A percentile compares a stretch with the other conserved stretches of the same genome.
Conservation (phyloP, 1,140 invertebrate genomes). For the Mamestra configurata region DNA sequence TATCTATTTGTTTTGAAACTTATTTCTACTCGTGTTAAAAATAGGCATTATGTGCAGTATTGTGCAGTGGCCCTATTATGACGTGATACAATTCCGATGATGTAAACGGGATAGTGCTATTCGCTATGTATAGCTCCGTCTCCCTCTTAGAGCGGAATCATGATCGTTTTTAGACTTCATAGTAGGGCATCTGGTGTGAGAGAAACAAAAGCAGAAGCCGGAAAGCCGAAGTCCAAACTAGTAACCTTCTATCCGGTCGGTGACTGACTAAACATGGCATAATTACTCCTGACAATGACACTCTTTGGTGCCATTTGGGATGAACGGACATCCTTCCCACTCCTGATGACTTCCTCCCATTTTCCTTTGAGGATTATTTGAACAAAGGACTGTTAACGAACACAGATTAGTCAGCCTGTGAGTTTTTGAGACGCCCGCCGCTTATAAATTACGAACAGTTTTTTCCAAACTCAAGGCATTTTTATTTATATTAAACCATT, state of each 20-base stretch:
- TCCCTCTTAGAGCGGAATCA: too few species aligned
- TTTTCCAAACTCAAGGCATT: too few species aligned
- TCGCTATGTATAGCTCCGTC: too few species aligned
- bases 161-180: too few species aligned
- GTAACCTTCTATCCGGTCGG: constrained; percentile 22
- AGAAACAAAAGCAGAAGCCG: constrained; percentile 6
- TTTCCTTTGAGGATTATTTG: constrained; percentile 1
- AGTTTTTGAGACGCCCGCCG: neutral
- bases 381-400: constrained; percentile 6
- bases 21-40: too few species aligned
- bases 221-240: constrained; percentile 28
- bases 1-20: too few species aligned
- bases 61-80: neutral
- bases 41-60: too few species aligned
- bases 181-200: neutral
- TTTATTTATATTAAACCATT: too few species aligned
- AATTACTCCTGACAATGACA: constrained; percentile 20
- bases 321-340: constrained; percentile 29
- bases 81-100: too few species aligned
- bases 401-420: neutral
- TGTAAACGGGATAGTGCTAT: too few species aligned
- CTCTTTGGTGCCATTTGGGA: constrained; percentile 28
- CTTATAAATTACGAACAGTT: neutral
- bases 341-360: constrained; percentile 25
- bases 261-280: constrained; percentile 41